These are phyloP conservation scores for Apodemia duryi DNA, from an alignment of 2,888 invertebrate species.

Conservation along the genomic window DNA sequence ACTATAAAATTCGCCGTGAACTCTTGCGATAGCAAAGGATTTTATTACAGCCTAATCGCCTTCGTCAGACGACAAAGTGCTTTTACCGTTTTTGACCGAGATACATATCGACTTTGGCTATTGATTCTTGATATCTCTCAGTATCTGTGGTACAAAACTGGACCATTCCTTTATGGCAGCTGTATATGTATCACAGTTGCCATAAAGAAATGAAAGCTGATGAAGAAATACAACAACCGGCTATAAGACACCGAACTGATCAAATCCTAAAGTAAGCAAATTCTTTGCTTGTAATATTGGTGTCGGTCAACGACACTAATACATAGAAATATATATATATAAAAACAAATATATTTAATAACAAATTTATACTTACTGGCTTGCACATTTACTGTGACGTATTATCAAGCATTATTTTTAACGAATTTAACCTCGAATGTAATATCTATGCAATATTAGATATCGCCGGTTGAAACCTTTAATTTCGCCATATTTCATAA, in stretches of 20 bases:
- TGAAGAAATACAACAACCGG: too few relatives aligned
- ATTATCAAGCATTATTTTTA: background rate
- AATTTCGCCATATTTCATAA: background rate
- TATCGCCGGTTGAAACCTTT: background rate
- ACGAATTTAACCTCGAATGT: background rate
- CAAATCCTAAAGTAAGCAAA: too few relatives aligned
- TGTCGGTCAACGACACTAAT: too few relatives aligned
- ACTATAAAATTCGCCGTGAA: background rate
- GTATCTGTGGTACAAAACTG: too few relatives aligned
- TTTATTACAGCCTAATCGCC: background rate
- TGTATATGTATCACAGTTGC: too few relatives aligned
- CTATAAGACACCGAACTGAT: too few relatives aligned
- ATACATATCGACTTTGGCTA: background rate
- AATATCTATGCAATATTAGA: background rate
- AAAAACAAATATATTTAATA: background rate
- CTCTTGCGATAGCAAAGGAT: background rate
- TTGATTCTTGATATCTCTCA: background rate
- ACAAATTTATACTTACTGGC: background rate
- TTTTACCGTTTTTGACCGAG: constrained; percentile 1
- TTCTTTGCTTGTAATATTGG: too few relatives aligned
- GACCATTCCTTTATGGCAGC: too few relatives aligned
- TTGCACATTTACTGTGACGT: background rate
- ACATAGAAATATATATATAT: too few relatives aligned
- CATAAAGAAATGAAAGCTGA: too few relatives aligned
- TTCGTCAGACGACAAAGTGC: background rate